Base-by-base conservation (phyloP, 2,888 invertebrate species). In the Drosophila diplacantha region DNA sequence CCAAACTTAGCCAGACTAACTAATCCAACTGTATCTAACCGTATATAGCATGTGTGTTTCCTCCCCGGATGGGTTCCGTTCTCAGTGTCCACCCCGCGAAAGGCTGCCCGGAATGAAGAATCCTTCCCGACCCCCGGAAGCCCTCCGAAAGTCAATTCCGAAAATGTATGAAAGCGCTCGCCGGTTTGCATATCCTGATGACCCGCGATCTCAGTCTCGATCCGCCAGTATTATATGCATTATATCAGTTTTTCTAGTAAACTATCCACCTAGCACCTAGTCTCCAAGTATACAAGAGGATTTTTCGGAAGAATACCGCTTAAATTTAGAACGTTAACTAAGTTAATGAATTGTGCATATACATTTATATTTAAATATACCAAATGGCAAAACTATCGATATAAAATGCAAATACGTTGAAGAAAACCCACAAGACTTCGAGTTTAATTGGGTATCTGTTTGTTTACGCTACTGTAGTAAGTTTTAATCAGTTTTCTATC, bases 111-210 rank as follows among this genome's bases (percentile, higher is more conserved):
- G 32, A 5, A 37, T 3, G 9, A 38, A 37, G 24, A 38, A 26
- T 8, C 6, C 5, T 39, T 14, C 22, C 43, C 24, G 24, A n/a
- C 31, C 16, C 39, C 29, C 34, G 37, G n/a, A 26, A 6, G 20
- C 24, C 51, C 52, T 29, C 56, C 12, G 38, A 49, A 54, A 60
- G 66, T 62, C 74, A 72, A 74, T 78, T 81, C 83, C 78, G 73
- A 83, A 83, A 84, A 83, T 83, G 83, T 81, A 80, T 83, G 83
- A 84, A 84, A 83, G 82, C 84, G 80, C 78, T 74, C 73, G 78
- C 74, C 69, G 70, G 46, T 54, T 20, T 39, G 32, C 34, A 43
- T 38, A 46, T 66, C 43, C 22, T 20, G 20, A 56, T 44, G 34
- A 41, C 41, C 49, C 46, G 29, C 53, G 3, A 38, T 51, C 46